These are phyloP conservation scores for Drosophila paranaensis DNA, from an alignment of 2,888 invertebrate genomes.

Conservation along the genomic window DNA sequence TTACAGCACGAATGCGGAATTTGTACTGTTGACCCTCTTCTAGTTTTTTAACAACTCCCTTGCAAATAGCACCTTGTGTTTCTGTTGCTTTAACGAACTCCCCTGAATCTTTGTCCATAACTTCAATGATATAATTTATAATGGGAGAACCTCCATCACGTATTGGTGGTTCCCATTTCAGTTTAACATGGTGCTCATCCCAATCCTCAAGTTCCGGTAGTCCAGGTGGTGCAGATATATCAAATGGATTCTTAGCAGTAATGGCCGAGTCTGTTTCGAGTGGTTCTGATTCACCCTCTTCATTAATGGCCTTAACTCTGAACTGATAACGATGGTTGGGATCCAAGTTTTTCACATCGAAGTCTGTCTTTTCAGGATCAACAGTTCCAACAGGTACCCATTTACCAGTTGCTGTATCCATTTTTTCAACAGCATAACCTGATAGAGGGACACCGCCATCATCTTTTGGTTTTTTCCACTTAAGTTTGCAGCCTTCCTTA, in stretches of 20 bases:
- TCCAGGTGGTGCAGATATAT: slow-evolving; percentile 94
- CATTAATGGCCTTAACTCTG: slow-evolving; percentile 98
- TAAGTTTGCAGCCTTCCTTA: slow-evolving; percentile 96
- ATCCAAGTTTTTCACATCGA: slow-evolving; percentile 93
- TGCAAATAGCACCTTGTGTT: slow-evolving; percentile 92
- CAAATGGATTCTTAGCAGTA: slow-evolving; percentile 98
- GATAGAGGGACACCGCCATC: slow-evolving; percentile 97
- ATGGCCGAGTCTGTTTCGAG: slow-evolving; percentile 94
- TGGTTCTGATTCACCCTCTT: slow-evolving; percentile 98
- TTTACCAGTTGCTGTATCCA: slow-evolving; percentile 94
- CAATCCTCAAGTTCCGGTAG: slow-evolving; percentile 95
- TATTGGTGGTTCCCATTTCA: slow-evolving; percentile 96
- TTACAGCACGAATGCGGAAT: slow-evolving; percentile 96
- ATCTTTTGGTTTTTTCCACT: slow-evolving; percentile 98
- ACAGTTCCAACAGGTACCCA: slow-evolving; percentile 95
- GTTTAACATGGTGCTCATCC: slow-evolving; percentile 95
- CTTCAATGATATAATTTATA: slow-evolving; percentile 95
- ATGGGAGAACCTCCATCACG: slow-evolving; percentile 97
- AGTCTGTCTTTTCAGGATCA: slow-evolving; percentile 92
- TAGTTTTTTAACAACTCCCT: slow-evolving; percentile 94
- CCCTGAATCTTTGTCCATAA: slow-evolving; percentile 94
- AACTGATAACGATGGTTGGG: slow-evolving; percentile 99
- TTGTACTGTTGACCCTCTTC: slow-evolving; percentile 98
- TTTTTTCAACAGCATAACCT: slow-evolving; percentile 96
- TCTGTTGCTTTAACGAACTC: slow-evolving; percentile 94